phyloP scores from a whole-genome alignment of 2,888 invertebrate species.

The Parnassius smintheus region DNA sequence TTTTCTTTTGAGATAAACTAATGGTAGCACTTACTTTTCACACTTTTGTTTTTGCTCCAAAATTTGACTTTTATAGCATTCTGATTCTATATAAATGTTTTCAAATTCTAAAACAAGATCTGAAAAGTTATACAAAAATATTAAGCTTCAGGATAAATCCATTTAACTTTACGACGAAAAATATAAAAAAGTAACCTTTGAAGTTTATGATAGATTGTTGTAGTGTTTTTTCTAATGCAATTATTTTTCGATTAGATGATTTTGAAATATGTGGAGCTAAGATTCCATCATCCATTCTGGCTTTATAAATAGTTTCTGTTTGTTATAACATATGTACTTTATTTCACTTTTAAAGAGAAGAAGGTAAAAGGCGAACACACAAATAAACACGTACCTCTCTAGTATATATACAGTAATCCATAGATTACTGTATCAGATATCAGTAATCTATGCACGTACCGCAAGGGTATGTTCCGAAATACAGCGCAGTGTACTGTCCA shows the following conservation, averaged over 20 bases:
- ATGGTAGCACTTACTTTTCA: constrained; percentile 46
- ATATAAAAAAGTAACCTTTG: constrained; percentile 44
- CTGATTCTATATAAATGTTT: constrained; percentile 44
- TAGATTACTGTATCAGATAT: too few species aligned
- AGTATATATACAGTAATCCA: too few species aligned
- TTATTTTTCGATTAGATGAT: constrained; percentile 44
- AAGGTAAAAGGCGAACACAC: too few species aligned
- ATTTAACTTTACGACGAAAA: neutral
- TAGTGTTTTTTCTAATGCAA: constrained; percentile 50
- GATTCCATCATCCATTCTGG: constrained; percentile 30
- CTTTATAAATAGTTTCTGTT: neutral
- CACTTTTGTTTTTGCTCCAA: constrained; percentile 49
- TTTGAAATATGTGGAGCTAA: constrained; percentile 31
- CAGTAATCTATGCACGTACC: too few species aligned
- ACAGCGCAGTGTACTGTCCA: too few species aligned
- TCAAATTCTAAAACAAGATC: constrained; percentile 57
- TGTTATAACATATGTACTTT: neutral
- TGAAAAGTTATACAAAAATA: constrained; percentile 39
- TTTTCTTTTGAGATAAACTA: too few species aligned
- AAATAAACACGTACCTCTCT: too few species aligned
- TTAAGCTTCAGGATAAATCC: neutral
- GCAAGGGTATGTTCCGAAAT: too few species aligned
- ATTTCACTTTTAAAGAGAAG: too few species aligned
- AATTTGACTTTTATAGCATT: constrained; percentile 48
- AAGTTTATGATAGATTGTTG: constrained; percentile 49